These are phyloP conservation scores for Ctenochaetus hawaiiensis DNA, from an alignment of 2,797 vertebrate genomes.

Conservation along the genomic window DNA sequence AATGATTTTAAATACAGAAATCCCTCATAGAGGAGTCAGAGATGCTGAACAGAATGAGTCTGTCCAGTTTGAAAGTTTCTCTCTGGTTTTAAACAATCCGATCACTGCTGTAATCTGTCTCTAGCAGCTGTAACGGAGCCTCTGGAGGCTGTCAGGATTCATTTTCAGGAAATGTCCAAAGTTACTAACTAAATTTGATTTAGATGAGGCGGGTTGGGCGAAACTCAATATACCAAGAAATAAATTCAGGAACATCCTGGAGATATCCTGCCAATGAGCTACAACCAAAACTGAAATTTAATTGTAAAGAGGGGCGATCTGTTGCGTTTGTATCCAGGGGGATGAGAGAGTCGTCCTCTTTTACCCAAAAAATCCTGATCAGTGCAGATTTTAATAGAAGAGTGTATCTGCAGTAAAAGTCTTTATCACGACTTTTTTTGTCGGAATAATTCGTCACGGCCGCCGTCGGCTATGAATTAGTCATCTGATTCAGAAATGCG, in stretches of 20 bases:
- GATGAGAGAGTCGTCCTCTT: conserved; percentile 5
- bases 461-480: conserved; percentile 30
- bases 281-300: conserved; percentile 19
- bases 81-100: not conserved
- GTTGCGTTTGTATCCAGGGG: conserved; percentile 19
- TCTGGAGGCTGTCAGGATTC: conserved; percentile 6
- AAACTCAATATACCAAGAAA: conserved; percentile 19
- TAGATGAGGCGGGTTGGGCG: not conserved
- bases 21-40: not conserved
- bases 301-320: conserved; percentile 16
- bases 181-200: conserved; percentile 11
- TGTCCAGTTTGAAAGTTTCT: not conserved
- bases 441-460: conserved; percentile 24
- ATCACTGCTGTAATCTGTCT: conserved; percentile 7
- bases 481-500: conserved; percentile 40
- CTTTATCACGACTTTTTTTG: conserved; percentile 26
- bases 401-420: conserved; percentile 14
- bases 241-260: conserved; percentile 12
- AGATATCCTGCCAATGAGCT: conserved; percentile 15
- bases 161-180: conserved; percentile 23
- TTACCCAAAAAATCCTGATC: conserved; percentile 23
- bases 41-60: not conserved
- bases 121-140: not conserved
- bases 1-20: not conserved
- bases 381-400: conserved; percentile 35